phyloP scores from a whole-genome alignment of 2,113 vertebrate species.

The Brevimyrus niger region DNA sequence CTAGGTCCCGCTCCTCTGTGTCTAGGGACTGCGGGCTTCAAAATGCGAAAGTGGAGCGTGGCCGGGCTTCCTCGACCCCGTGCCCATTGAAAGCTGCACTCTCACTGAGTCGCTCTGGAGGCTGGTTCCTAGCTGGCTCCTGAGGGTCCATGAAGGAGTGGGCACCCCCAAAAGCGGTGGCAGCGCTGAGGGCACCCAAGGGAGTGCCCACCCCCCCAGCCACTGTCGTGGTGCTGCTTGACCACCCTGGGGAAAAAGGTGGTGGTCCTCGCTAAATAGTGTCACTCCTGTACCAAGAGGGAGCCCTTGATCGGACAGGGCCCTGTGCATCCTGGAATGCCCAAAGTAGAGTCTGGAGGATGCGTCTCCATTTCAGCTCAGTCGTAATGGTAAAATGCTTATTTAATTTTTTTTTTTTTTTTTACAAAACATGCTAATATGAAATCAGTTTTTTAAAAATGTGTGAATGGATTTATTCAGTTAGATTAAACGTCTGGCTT shows the following conservation, averaged over 20 bases:
- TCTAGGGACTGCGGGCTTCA: not conserved
- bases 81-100: not conserved
- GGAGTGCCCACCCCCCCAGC: constrained; percentile 22
- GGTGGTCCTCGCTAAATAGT: constrained; percentile 21
- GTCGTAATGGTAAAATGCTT: constrained; percentile 40
- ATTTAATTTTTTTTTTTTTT: constrained; percentile 31
- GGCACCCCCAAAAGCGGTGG: not conserved
- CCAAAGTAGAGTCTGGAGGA: not conserved
- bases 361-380: constrained; percentile 30
- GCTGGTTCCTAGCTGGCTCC: not conserved
- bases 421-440: constrained; percentile 26
- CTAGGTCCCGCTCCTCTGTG: constrained; percentile 4
- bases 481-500: constrained; percentile 26
- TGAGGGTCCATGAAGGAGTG: not conserved
- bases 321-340: constrained; percentile 32
- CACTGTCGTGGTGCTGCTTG: constrained; percentile 21
- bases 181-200: not conserved
- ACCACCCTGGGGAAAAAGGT: constrained; percentile 29
- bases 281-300: constrained; percentile 43
- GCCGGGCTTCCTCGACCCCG: not conserved
- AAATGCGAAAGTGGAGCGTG: not conserved
- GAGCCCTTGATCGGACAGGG: constrained; percentile 41
- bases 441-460: constrained; percentile 36
- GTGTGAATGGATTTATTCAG: constrained; percentile 42
- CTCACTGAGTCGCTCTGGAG: not conserved